These are phyloP conservation scores for Anthonomus grandis DNA, from an alignment of 1,140 invertebrate genomes.

Conservation along the genomic window DNA sequence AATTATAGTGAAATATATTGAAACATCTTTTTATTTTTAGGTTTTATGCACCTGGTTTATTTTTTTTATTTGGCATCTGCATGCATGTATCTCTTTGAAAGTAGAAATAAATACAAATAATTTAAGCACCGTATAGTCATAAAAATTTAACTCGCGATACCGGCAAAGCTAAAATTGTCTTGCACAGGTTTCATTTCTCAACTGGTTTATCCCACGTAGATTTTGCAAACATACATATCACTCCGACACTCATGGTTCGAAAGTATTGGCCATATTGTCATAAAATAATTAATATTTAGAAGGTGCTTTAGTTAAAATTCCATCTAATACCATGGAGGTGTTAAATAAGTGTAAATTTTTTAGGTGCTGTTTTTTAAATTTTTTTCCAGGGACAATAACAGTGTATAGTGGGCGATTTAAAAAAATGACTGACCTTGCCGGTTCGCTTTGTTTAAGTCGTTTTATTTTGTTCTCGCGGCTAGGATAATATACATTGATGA, in stretches of 20 bases:
- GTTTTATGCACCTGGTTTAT: too few species aligned
- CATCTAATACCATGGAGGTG: neutral
- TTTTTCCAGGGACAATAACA: constrained; percentile 3
- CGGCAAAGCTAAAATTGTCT: constrained; percentile 20
- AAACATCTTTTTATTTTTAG: too few species aligned
- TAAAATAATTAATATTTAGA: constrained; percentile 12
- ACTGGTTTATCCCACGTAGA: constrained; percentile 28
- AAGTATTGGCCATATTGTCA: constrained; percentile 20
- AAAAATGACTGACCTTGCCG: neutral
- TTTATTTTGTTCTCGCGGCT: too few species aligned
- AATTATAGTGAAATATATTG: too few species aligned
- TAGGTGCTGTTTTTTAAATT: constrained; percentile 1
- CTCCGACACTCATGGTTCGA: constrained; percentile 18
- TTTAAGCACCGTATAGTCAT: too few species aligned
- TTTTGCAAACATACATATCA: constrained; percentile 22
- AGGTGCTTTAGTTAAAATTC: neutral
- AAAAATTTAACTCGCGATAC: constrained; percentile 13
- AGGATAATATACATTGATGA: too few species aligned
- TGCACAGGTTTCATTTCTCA: constrained; percentile 26
- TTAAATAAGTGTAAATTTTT: constrained; percentile 14
- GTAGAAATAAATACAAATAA: too few species aligned
- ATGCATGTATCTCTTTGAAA: too few species aligned
- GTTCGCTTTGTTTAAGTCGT: constrained; percentile 2
- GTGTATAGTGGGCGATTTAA: constrained; percentile 12
- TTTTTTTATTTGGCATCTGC: too few species aligned